These are phyloP conservation scores for Orchestes rusci DNA, from an alignment of 2,888 invertebrate species.

Conservation along the genomic window DNA sequence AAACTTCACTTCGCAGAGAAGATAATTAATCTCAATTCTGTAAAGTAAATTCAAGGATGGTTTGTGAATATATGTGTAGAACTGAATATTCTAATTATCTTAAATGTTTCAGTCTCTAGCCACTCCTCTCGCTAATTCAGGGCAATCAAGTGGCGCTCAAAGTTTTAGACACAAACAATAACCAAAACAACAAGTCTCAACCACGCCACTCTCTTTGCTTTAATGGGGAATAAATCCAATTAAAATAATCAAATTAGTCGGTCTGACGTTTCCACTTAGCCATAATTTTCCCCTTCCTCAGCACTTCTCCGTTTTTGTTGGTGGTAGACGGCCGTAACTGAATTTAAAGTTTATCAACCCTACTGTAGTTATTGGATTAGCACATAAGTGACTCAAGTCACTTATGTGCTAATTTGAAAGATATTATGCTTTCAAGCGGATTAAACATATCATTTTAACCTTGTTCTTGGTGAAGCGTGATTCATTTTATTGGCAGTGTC, in stretches of 20 bases:
- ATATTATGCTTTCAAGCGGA: too few relatives aligned
- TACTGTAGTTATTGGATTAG: conserved; percentile 19
- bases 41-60: too few relatives aligned
- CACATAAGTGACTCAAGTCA: too few relatives aligned
- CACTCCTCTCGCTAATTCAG: too few relatives aligned
- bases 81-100: too few relatives aligned
- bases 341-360: conserved; percentile 22
- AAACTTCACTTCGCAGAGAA: too few relatives aligned
- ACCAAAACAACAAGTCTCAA: neutral
- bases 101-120: too few relatives aligned
- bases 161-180: neutral
- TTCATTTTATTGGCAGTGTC: too few relatives aligned
- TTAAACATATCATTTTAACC: too few relatives aligned
- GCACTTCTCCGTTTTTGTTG: conserved; percentile 13
- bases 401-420: conserved; percentile 8
- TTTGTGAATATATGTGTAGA: too few relatives aligned
- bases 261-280: conserved; percentile 23
- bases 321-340: conserved; percentile 10
- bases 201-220: conserved; percentile 4
- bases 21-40: too few relatives aligned
- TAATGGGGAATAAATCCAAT: conserved; percentile 30
- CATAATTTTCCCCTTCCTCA: neutral
- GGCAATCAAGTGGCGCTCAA: neutral
- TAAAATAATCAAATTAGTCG: conserved; percentile 30
- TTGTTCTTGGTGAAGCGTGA: too few relatives aligned